These are phyloP conservation scores for Anolis carolinensis DNA, from an alignment of 2,113 vertebrate species.

Conservation along the genomic window DNA sequence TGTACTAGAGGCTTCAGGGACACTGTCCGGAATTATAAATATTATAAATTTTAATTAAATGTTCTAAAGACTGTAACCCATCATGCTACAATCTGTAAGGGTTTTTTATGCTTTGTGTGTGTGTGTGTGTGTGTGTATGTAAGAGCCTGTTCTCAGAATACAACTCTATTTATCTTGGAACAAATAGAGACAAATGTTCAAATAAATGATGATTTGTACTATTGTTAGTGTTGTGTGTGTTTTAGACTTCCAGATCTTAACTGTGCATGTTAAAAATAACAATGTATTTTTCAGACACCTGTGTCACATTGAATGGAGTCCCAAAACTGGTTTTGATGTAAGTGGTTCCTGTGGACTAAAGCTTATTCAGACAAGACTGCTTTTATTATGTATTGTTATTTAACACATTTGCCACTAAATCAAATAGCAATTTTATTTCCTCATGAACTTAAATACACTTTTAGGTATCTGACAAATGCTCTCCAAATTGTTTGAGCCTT, in stretches of 20 bases:
- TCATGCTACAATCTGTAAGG: neutral
- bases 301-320: slow-evolving; percentile 46
- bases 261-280: neutral
- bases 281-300: slow-evolving; percentile 46
- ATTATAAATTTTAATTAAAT: neutral
- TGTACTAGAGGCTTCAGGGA: neutral
- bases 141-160: neutral
- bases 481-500: neutral
- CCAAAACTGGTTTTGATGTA: slow-evolving; percentile 43
- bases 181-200: no score
- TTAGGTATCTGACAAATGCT: neutral
- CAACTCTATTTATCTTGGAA: neutral
- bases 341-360: slow-evolving; percentile 16
- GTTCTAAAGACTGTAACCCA: neutral
- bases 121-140: no score
- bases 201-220: neutral
- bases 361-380: neutral
- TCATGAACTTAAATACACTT: neutral
- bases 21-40: neutral
- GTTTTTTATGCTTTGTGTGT: neutral
- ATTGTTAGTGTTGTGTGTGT: neutral
- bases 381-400: neutral
- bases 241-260: neutral
- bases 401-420: neutral
- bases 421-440: neutral